Conservation (phyloP, 1,140 invertebrate genomes). For the Leptonema lineaticorne region DNA sequence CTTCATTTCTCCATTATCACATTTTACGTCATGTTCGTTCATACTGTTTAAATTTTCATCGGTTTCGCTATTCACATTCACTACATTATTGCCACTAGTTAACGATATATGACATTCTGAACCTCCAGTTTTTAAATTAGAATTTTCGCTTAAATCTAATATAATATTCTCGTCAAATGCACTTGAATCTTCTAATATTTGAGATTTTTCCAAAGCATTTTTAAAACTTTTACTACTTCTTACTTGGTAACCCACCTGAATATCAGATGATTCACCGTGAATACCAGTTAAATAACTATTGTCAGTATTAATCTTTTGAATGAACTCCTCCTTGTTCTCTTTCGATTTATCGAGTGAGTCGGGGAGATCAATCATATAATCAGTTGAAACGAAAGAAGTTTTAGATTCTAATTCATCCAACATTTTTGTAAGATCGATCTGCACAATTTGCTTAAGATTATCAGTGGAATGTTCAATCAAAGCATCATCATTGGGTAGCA, state of each 20-base stretch:
- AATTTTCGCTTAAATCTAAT: background rate
- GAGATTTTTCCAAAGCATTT: constrained; percentile 40
- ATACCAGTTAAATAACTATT: constrained; percentile 12
- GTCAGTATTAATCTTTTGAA: constrained; percentile 22
- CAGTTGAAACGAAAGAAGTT: too few relatives aligned
- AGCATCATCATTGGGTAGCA: constrained; percentile 66
- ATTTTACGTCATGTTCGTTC: constrained; percentile 16
- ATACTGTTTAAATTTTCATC: background rate
- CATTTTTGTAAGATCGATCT: constrained; percentile 16
- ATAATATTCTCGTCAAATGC: constrained; percentile 16
- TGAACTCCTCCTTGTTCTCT: background rate
- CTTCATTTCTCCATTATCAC: constrained; percentile 23
- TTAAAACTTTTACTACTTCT: constrained; percentile 40
- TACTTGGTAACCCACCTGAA: constrained; percentile 46
- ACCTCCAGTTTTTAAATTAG: background rate
- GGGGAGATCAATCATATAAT: too few relatives aligned
- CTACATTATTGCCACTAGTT: background rate
- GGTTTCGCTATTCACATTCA: background rate
- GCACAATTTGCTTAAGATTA: constrained; percentile 15
- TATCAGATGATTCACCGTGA: constrained; percentile 25
- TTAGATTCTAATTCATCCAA: constrained; percentile 22
- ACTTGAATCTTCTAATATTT: constrained; percentile 29
- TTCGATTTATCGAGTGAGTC: constrained; percentile 5
- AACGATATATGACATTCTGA: constrained; percentile 6
- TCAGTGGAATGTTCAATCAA: constrained; percentile 34